Evolutionary conservation across 2,797 vertebrate genomes (phyloP).

Genomic region (Myotis planiceps): DNA sequence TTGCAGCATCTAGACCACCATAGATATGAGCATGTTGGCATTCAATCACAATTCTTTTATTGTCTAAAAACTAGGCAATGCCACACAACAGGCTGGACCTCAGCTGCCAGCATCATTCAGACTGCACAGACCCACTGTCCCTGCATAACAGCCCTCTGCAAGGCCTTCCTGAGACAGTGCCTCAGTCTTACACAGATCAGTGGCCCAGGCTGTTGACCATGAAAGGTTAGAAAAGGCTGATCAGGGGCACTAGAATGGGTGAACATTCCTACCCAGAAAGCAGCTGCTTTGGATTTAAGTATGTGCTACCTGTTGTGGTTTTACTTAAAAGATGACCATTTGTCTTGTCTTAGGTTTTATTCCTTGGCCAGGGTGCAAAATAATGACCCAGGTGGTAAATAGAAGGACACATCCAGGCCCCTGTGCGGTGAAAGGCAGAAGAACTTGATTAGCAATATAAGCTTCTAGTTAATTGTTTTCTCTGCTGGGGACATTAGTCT

Average conservation of each 20-base stretch:
- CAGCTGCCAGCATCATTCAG: background rate
- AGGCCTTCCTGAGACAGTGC: background rate
- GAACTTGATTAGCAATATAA: background rate
- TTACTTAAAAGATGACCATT: background rate
- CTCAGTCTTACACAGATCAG: background rate
- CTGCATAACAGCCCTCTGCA: background rate
- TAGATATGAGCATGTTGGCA: background rate
- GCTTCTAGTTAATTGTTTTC: background rate
- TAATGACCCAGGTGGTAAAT: background rate
- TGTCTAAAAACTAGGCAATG: background rate
- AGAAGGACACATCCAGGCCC: background rate
- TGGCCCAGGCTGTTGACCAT: background rate
- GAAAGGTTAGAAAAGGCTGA: background rate
- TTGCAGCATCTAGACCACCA: background rate
- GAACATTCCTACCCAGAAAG: background rate
- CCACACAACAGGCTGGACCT: background rate
- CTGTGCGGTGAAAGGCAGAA: slow-evolving; percentile 5
- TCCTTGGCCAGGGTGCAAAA: background rate
- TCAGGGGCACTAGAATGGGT: background rate
- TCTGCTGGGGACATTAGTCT: background rate
- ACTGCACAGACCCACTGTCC: background rate
- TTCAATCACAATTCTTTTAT: background rate
- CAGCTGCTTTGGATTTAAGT: background rate
- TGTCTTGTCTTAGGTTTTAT: background rate
- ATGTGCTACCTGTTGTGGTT: background rate